phyloP scores from a whole-genome alignment of 2,113 vertebrate species.

The Catagonus wagneri region DNA sequence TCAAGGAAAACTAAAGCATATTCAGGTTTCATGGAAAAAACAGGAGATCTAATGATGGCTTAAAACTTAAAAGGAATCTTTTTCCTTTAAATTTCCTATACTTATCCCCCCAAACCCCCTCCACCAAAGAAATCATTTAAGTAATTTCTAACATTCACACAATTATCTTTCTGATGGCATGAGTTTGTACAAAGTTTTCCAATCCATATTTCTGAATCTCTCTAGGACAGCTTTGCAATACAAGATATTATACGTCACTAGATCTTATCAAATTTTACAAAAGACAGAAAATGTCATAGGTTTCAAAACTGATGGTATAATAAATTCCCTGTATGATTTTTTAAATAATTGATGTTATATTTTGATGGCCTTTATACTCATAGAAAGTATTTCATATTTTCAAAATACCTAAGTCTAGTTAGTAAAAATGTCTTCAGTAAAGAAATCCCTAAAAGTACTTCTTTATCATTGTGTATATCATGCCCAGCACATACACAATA shows the following conservation, averaged over 20 bases:
- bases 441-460: neutral
- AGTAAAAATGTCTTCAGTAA: conserved; percentile 66
- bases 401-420: conserved; percentile 69
- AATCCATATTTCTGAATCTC: neutral
- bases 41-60: neutral
- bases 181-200: neutral
- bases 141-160: conserved; percentile 11
- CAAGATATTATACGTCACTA: neutral
- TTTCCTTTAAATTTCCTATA: neutral
- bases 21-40: conserved; percentile 5
- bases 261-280: neutral
- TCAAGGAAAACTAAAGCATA: conserved; percentile 29
- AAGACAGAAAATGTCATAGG: neutral
- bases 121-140: neutral
- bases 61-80: neutral
- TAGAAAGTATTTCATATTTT: conserved; percentile 63
- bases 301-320: neutral
- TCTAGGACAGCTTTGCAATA: neutral
- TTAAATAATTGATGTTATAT: conserved; percentile 41
- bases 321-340: neutral
- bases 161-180: conserved; percentile 7
- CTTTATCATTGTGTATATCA: conserved; percentile 47
- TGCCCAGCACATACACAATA: conserved; percentile 75
- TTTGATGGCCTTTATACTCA: conserved; percentile 62
- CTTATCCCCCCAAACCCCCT: too few species aligned